Conservation (phyloP, 2,113 vertebrate genomes). For the Pheucticus melanocephalus region DNA sequence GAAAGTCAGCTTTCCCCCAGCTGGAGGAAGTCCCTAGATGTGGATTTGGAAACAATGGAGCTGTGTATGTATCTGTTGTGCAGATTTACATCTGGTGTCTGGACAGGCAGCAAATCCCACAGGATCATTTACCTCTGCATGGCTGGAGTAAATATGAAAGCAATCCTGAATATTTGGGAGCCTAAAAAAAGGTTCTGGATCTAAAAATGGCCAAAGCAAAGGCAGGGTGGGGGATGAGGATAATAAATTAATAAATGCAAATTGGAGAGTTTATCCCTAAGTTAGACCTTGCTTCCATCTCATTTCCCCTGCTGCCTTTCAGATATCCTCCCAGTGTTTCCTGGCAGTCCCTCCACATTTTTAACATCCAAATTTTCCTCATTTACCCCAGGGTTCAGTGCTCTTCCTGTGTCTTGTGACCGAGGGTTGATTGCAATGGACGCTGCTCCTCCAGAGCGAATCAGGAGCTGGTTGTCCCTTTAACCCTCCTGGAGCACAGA, state of each 20-base stretch:
- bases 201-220: background rate
- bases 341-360: slow-evolving; percentile 49
- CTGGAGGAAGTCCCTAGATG: background rate
- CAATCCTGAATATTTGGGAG: background rate
- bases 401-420: slow-evolving; percentile 60
- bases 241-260: background rate
- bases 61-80: no score
- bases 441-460: background rate
- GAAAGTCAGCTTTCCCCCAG: background rate
- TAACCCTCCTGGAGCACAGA: background rate
- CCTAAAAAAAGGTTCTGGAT: background rate
- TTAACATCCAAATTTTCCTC: background rate
- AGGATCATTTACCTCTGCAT: background rate
- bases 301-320: background rate
- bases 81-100: background rate
- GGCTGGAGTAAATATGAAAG: background rate
- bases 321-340: background rate
- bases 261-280: background rate
- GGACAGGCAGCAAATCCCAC: background rate
- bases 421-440: background rate
- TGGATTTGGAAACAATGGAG: background rate
- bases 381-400: slow-evolving; percentile 43
- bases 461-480: background rate
- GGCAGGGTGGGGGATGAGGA: background rate
- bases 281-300: background rate